Conservation (phyloP, 2,113 vertebrate genomes). For the Grammomys dolichurus region DNA sequence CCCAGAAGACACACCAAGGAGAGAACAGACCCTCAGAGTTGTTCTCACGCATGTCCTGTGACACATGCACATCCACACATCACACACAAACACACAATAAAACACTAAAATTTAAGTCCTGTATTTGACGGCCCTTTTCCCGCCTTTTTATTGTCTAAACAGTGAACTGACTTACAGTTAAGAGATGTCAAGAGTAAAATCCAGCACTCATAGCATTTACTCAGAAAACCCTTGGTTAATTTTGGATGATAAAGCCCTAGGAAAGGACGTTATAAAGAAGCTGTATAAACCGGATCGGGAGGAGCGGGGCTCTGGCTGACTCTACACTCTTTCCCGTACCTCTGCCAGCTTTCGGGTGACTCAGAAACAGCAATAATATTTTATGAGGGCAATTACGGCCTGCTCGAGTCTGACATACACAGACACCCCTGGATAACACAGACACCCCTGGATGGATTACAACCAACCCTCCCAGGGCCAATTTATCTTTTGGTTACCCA, state of each 20-base stretch:
- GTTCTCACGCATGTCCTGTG: not conserved
- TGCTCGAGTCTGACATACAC: not conserved
- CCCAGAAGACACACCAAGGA: not conserved
- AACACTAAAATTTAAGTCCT: not conserved
- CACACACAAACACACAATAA: not conserved
- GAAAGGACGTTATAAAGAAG: not conserved
- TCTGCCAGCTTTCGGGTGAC: not conserved
- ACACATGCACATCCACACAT: not conserved
- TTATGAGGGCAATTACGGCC: not conserved
- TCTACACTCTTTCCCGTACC: accelerated
- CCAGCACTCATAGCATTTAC: not conserved
- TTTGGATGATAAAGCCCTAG: not conserved
- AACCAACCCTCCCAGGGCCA: not conserved
- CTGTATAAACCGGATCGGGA: accelerated
- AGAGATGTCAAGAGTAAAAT: not conserved
- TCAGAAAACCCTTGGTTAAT: constrained; percentile 22
- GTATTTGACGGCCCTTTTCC: not conserved
- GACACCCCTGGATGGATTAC: constrained; percentile 21
- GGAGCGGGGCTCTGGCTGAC: not conserved
- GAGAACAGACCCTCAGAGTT: not conserved
- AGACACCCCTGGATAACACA: not conserved
- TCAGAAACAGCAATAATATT: not conserved
- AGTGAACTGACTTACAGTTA: constrained; percentile 9
- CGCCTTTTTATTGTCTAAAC: not conserved
- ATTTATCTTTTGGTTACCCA: constrained; percentile 65